Conservation (phyloP, 2,797 vertebrate genomes). For the Schizothorax lantsangensis region DNA sequence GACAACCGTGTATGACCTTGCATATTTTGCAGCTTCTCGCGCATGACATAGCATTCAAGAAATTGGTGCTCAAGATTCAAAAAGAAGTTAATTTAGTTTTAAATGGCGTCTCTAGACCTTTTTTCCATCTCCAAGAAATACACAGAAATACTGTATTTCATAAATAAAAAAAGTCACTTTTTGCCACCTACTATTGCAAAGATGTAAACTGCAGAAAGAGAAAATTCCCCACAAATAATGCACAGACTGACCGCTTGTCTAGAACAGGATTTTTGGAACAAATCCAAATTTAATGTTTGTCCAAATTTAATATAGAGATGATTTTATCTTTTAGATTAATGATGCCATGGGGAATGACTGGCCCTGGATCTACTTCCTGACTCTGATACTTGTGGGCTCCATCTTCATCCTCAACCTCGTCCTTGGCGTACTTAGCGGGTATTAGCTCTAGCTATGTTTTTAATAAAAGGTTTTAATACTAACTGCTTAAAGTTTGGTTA, state of each 20-base stretch:
- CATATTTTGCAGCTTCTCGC: not conserved
- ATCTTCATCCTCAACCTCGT: constrained; percentile 98
- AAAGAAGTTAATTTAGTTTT: not conserved
- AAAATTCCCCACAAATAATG: not conserved
- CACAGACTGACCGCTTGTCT: not conserved
- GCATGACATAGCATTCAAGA: not conserved
- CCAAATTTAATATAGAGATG: constrained; percentile 24
- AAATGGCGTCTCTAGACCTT: not conserved
- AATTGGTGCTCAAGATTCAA: not conserved
- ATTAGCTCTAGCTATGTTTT: not conserved
- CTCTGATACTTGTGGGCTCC: constrained; percentile 93
- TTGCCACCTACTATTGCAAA: not conserved
- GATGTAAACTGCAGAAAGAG: not conserved
- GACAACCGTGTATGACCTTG: not conserved
- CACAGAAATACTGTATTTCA: not conserved
- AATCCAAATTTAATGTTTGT: not conserved
- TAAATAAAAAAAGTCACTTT: not conserved
- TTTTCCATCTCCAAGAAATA: not conserved
- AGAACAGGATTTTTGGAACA: not conserved
- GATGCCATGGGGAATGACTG: constrained; percentile 97
- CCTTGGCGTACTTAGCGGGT: constrained; percentile 96
- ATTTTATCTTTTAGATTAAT: constrained; percentile 83
- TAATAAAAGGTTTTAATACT: not conserved
- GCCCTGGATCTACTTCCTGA: constrained; percentile 97
- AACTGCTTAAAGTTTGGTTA: not conserved